Evolutionary conservation across 2,113 vertebrate genomes (phyloP).

Genomic region (Rousettus leschenaultii): DNA sequence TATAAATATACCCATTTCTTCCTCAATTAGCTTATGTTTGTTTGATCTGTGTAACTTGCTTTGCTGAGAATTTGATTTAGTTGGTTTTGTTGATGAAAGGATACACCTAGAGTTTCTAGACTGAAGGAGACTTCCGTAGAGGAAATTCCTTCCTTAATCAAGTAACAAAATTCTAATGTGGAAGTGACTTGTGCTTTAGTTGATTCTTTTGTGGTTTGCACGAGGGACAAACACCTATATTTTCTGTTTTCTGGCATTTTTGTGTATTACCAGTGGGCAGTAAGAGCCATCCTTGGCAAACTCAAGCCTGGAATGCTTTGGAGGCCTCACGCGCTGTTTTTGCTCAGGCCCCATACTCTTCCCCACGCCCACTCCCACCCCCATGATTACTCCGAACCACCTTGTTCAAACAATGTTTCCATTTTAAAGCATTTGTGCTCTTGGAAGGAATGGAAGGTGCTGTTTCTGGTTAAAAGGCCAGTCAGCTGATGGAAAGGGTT

Average conservation of each 20-base stretch:
- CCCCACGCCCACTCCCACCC: too few species aligned
- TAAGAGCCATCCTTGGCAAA: not conserved
- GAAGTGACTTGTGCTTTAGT: not conserved
- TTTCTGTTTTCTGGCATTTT: not conserved
- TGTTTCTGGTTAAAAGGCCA: not conserved
- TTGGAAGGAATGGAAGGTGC: not conserved
- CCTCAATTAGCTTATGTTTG: not conserved
- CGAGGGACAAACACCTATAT: too few species aligned
- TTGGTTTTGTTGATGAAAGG: not conserved
- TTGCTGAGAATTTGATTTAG: not conserved
- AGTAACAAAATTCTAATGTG: not conserved
- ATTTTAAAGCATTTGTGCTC: not conserved
- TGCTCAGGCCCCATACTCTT: not conserved
- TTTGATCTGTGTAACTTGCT: not conserved
- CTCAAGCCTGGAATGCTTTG: not conserved
- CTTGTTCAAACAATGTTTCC: not conserved
- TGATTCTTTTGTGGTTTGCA: not conserved
- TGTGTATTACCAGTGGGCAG: accelerated
- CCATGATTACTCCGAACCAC: not conserved
- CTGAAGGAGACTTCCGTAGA: not conserved
- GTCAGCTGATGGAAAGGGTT: not conserved
- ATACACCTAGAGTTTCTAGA: not conserved
- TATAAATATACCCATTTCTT: not conserved
- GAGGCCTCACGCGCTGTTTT: not conserved
- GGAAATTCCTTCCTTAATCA: not conserved